Conservation (phyloP, 2,797 vertebrate genomes). For the Scleropages formosus region DNA sequence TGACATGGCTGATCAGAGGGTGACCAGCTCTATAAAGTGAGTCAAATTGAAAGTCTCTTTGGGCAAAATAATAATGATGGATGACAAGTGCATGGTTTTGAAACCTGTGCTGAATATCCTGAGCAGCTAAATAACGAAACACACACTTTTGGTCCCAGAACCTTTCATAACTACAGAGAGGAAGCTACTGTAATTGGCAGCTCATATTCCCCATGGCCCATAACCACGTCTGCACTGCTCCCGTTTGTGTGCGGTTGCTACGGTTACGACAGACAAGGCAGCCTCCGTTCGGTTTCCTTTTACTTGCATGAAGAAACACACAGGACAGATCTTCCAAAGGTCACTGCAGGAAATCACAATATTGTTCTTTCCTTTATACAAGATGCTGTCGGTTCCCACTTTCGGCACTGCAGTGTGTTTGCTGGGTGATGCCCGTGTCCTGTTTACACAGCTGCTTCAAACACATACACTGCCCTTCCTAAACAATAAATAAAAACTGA, state of each 20-base stretch:
- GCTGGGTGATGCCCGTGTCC: no score
- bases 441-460: no score
- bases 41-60: background rate
- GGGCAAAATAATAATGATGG: background rate
- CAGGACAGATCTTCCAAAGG: no score
- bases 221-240: background rate
- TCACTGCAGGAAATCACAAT: no score
- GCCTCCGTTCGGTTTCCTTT: background rate
- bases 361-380: no score
- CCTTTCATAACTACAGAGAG: slow-evolving; percentile 11
- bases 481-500: no score
- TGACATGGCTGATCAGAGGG: background rate
- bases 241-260: background rate
- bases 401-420: no score
- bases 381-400: no score
- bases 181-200: slow-evolving; percentile 1
- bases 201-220: background rate
- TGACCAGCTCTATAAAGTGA: background rate
- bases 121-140: background rate
- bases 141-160: background rate
- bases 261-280: background rate
- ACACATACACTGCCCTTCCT: no score
- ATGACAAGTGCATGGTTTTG: background rate
- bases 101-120: background rate
- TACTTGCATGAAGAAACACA: background rate